Evolutionary conservation across 1,140 invertebrate genomes (phyloP), one percentile per base, ranked within the genome.

Genomic region (Dendrolimus punctatus): DNA sequence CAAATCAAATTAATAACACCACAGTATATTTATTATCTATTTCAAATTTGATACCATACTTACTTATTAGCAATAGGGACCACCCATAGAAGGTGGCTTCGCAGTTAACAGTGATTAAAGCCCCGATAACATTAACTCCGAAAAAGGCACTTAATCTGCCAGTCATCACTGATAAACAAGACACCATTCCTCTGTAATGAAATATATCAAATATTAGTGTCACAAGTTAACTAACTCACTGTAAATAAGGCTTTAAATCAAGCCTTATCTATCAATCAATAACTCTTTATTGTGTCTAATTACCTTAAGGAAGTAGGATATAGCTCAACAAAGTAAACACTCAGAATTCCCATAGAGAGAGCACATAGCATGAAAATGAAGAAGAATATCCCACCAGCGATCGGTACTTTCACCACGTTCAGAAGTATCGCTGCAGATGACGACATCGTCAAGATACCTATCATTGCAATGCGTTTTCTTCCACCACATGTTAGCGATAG

Each of bases 251-350:
- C n/a, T n/a, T n/a, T n/a, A n/a, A n/a, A n/a, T n/a, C n/a, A n/a
- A n/a, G n/a, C n/a, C 23, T 23, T 23, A 23, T 23, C 23, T 23
- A 23, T 23, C 23, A 23, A 23, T 23, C 3, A 23, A 23, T 23
- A 3, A 23, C 1, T 1, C 1, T 23, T 23, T 23, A 23, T 23
- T 2, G 23, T 23, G 23, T 23, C 6, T 7, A 55, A 67, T 69
- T 23, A 86, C 82, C 80, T 82, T 37, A 84, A 58, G 53, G 78
- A 80, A 44, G 82, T 86, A 8, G 82, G 80, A 55, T 86, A 86
- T 6, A 86, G 60, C 53, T 86, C 82, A 36, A 86, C 80, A 47
- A 86, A 86, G 48, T 86, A 86, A 0, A 86, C 82, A 44, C 82
- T 86, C 8, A 86, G 51, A 0, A 86, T 67, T 2, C 82, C 82